Percentiles rank a stretch among this genome's conserved stretches.
These are phyloP conservation scores for Enhydra lutris DNA, from an alignment of 2,113 vertebrate genomes.

Conservation along the genomic window DNA sequence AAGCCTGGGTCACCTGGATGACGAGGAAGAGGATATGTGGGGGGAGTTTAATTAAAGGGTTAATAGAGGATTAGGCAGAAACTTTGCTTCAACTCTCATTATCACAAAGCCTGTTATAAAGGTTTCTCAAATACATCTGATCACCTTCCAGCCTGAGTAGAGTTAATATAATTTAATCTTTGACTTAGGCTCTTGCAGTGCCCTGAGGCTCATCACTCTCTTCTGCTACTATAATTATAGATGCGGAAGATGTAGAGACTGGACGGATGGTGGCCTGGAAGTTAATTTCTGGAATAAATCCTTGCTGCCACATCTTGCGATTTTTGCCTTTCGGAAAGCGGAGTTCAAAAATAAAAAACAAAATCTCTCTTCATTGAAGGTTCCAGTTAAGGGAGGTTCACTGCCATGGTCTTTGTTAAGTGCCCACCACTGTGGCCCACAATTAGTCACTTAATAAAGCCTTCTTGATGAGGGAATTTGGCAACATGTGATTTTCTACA, in stretches of 20 bases:
- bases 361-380: not conserved
- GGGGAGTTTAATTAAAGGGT: constrained; percentile 9
- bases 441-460: constrained; percentile 53
- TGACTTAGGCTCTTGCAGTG: constrained; percentile 28
- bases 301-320: not conserved
- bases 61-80: not conserved
- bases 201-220: constrained; percentile 33
- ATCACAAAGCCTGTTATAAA: constrained; percentile 42
- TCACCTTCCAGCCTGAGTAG: constrained; percentile 40
- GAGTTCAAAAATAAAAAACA: constrained; percentile 34
- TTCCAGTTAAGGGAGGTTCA: not conserved
- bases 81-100: constrained; percentile 29
- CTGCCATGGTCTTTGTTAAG: not conserved
- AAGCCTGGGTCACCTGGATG: not conserved
- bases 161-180: constrained; percentile 64
- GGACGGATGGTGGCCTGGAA: not conserved
- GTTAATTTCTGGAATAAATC: not conserved
- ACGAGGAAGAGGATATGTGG: not conserved
- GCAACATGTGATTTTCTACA: constrained; percentile 48
- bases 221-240: constrained; percentile 40
- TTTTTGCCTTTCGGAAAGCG: not conserved
- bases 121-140: constrained; percentile 43
- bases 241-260: not conserved
- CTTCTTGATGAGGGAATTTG: constrained; percentile 31
- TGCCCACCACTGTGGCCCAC: not conserved